Evolutionary conservation across 2,797 vertebrate species (phyloP).

Genomic region (Epinephelus coioides): DNA sequence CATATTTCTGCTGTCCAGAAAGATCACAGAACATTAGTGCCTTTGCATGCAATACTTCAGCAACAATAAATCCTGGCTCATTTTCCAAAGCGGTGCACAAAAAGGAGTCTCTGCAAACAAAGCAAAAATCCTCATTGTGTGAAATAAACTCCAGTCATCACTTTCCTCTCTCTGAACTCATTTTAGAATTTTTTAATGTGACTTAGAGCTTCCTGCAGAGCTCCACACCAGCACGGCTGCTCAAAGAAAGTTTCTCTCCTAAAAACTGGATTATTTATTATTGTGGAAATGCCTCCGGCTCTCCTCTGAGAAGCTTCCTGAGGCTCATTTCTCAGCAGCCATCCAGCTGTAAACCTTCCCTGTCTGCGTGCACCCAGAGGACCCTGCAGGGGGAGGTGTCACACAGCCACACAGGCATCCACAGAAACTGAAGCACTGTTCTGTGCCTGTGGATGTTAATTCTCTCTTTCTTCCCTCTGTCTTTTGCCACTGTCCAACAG

Average conservation of each 20-base stretch:
- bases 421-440: conserved; percentile 11
- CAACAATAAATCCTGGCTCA: background rate
- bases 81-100: background rate
- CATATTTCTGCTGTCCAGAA: background rate
- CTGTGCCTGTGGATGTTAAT: conserved; percentile 30
- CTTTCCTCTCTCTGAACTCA: conserved; percentile 14
- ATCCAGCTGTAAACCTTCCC: conserved; percentile 58
- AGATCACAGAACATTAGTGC: background rate
- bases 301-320: conserved; percentile 49
- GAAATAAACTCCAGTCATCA: conserved; percentile 36
- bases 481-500: conserved; percentile 28
- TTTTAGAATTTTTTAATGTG: conserved; percentile 19
- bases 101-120: background rate
- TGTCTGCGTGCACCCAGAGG: conserved; percentile 39
- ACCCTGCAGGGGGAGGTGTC: conserved; percentile 56
- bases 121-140: conserved; percentile 21
- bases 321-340: conserved; percentile 55
- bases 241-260: conserved; percentile 28
- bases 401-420: conserved; percentile 16
- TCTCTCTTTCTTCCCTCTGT: conserved; percentile 10
- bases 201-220: conserved; percentile 19
- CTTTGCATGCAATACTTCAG: conserved; percentile 13
- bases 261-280: conserved; percentile 70
- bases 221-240: background rate
- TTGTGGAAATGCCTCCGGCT: conserved; percentile 66